A percentile compares a stretch with the other conserved stretches of the same genome.
These are phyloP conservation scores for Ibidorhyncha struthersii DNA, from an alignment of 2,113 vertebrate genomes.

Conservation along the genomic window DNA sequence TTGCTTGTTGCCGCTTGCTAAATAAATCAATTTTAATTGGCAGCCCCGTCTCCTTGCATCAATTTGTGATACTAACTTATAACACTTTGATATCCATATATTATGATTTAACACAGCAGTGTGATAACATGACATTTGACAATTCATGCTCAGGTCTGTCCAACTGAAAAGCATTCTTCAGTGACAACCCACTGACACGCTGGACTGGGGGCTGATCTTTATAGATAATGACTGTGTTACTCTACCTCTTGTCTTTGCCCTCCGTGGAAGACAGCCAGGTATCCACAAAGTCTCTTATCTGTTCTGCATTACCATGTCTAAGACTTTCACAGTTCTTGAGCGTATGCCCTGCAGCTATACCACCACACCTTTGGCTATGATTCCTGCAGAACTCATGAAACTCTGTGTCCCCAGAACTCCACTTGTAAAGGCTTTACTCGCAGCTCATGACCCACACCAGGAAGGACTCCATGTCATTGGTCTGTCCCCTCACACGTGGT, in stretches of 20 bases:
- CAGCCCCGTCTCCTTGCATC: no score
- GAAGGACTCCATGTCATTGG: fast-evolving
- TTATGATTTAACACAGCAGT: background rate
- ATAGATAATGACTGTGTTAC: background rate
- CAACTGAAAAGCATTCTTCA: background rate
- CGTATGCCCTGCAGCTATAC: background rate
- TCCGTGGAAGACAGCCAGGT: background rate
- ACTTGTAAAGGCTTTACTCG: background rate
- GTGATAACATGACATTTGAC: background rate
- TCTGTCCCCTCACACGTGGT: background rate
- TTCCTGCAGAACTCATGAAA: background rate
- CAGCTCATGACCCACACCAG: background rate
- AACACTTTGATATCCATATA: background rate
- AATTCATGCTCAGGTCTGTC: background rate
- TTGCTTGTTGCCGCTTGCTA: no score
- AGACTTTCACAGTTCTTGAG: background rate
- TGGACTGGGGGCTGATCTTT: background rate
- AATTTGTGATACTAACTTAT: no score
- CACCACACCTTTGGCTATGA: background rate
- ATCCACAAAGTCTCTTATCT: background rate
- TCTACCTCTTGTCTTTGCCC: background rate
- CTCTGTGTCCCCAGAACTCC: background rate
- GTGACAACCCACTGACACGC: background rate
- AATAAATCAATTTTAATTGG: no score
- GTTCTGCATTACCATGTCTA: background rate